Conservation (phyloP, 2,888 invertebrate genomes). For the Plutella xylostella region DNA sequence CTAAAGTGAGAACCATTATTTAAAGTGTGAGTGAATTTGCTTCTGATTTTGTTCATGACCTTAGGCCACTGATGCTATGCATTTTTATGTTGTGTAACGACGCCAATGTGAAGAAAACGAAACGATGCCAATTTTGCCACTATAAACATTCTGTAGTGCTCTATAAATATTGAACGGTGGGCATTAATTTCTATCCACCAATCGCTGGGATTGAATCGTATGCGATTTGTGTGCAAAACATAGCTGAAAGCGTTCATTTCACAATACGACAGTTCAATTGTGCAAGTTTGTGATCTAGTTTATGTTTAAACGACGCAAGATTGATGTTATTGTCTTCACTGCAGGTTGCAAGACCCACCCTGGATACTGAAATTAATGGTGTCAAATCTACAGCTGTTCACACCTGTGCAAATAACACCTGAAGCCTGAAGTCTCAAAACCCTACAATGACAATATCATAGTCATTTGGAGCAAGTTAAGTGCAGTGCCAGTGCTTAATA, state of each 20-base stretch:
- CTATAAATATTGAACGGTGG: background rate
- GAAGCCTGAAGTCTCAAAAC: too few species aligned
- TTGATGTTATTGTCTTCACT: background rate
- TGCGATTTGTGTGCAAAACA: too few species aligned
- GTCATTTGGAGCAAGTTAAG: too few species aligned
- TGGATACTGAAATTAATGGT: background rate
- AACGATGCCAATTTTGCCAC: slow-evolving; percentile 50
- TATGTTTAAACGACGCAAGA: background rate
- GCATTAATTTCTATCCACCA: background rate
- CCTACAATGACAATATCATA: slow-evolving; percentile 42
- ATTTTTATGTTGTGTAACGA: slow-evolving; percentile 61
- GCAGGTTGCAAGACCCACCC: background rate
- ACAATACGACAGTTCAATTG: background rate
- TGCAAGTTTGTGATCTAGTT: background rate
- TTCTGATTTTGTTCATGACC: slow-evolving; percentile 45
- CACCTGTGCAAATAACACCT: slow-evolving; percentile 31
- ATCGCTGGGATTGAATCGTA: too few species aligned
- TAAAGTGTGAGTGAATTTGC: slow-evolving; percentile 38
- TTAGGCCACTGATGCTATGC: slow-evolving; percentile 48
- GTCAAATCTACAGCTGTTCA: slow-evolving; percentile 1
- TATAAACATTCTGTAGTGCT: slow-evolving; percentile 6
- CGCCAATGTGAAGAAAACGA: slow-evolving; percentile 45
- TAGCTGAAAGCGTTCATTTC: background rate
- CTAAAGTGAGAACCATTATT: too few species aligned
- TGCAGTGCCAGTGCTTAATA: too few species aligned